These are phyloP conservation scores for Microctonus brassicae DNA, from an alignment of 2,888 invertebrate species.

Conservation along the genomic window DNA sequence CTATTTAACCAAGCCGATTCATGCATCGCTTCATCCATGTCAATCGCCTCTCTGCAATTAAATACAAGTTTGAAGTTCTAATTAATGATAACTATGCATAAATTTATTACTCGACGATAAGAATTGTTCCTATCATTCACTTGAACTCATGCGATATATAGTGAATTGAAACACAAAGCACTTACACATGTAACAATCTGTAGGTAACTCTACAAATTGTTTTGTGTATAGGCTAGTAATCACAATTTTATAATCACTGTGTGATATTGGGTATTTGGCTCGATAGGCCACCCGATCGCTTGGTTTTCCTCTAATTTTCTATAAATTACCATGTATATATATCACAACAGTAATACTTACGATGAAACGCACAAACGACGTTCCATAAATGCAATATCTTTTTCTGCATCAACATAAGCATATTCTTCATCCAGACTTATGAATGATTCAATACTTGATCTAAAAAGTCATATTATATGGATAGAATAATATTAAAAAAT, in stretches of 20 bases:
- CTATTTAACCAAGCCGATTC: conserved; percentile 37
- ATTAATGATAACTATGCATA: background rate
- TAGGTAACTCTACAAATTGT: too few relatives aligned
- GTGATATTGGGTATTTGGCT: too few relatives aligned
- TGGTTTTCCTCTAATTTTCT: too few relatives aligned
- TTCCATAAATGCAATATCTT: conserved; percentile 80
- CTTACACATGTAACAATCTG: too few relatives aligned
- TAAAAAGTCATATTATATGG: conserved; percentile 22
- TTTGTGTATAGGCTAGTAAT: too few relatives aligned
- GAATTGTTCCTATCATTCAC: too few relatives aligned
- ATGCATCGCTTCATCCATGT: conserved; percentile 30
- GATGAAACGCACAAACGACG: conserved; percentile 73
- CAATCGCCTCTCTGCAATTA: conserved; percentile 26
- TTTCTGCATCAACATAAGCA: conserved; percentile 80
- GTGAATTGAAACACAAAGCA: too few relatives aligned
- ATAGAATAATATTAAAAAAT: background rate
- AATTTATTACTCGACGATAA: background rate
- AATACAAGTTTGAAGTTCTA: background rate
- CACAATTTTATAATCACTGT: too few relatives aligned
- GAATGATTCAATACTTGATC: conserved; percentile 62
- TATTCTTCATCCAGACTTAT: conserved; percentile 80
- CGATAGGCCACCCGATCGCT: too few relatives aligned
- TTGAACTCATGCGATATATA: too few relatives aligned
- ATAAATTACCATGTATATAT: too few relatives aligned
- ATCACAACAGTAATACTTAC: conserved; percentile 19